Conservation (phyloP, 1,140 invertebrate genomes). For the honey bee (Apis mellifera) region Amel_HAv3.1 CM009937.2:14154501-14155000, state of each 20-base stretch:
- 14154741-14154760: not conserved
- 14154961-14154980: constrained; percentile 51
- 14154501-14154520: not conserved
- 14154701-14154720: not conserved
- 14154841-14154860: not conserved
- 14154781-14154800: not conserved
- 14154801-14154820: not conserved
- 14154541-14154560: too few species aligned
- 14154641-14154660: not conserved
- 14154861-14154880: not conserved
- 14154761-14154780: not conserved
- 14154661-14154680: not conserved
- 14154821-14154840: not conserved
- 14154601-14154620: not conserved
- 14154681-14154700: not conserved
- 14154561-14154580: not conserved
- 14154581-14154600: constrained; percentile 6
- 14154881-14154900: not conserved
- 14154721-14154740: not conserved
- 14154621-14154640: not conserved
- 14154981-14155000: constrained; percentile 15
- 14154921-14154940: constrained; percentile 54
- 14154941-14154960: constrained; percentile 15
- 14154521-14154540: too few species aligned
- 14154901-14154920: constrained; percentile 20